phyloP scores from a whole-genome alignment of 2,888 invertebrate genomes.

The Polydesmus complanatus region DNA sequence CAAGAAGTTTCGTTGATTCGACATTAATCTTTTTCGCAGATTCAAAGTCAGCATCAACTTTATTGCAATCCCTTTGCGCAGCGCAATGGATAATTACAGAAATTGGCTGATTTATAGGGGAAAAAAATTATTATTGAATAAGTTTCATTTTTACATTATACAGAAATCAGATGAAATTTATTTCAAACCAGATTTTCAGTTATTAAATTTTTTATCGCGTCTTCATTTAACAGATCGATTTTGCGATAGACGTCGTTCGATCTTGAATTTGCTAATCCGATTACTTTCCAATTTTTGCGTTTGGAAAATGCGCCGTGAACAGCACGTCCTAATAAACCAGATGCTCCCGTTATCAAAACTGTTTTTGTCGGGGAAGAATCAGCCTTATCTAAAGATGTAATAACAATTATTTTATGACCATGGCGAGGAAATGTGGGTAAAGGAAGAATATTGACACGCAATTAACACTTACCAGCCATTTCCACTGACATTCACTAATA shows the following conservation, averaged over 20 bases:
- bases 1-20: constrained; percentile 26
- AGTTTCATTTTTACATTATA: background rate
- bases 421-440: no score
- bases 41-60: constrained; percentile 34
- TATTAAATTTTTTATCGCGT: constrained; percentile 28
- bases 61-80: constrained; percentile 37
- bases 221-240: constrained; percentile 32
- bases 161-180: background rate
- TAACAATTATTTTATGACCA: no score
- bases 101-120: constrained; percentile 33
- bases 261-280: constrained; percentile 27
- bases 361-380: no score
- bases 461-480: no score
- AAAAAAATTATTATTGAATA: no score
- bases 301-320: constrained; percentile 28
- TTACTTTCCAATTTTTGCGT: constrained; percentile 27
- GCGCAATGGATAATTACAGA: constrained; percentile 36
- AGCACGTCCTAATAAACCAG: constrained; percentile 37
- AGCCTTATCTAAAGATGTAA: no score
- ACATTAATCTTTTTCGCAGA: constrained; percentile 34
- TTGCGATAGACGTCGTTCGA: constrained; percentile 27
- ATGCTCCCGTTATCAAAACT: constrained; percentile 36
- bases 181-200: constrained; percentile 28
- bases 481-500: no score
- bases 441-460: no score